A percentile compares a stretch with the other conserved stretches of the same genome.
Conservation (phyloP, 2,888 invertebrate genomes). For the Leistus spinibarbis region DNA sequence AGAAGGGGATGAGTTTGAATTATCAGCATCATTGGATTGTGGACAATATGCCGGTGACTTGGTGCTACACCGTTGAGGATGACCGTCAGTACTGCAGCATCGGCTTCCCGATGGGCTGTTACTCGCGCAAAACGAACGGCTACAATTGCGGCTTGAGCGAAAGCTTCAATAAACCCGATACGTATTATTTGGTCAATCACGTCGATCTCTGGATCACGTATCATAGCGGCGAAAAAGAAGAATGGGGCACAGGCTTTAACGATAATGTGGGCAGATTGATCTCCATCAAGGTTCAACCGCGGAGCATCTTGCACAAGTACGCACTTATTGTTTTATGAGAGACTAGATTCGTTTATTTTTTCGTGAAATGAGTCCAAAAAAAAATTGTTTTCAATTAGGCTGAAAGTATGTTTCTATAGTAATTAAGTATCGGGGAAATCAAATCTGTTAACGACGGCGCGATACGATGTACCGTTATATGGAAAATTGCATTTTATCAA, state of each 20-base stretch:
- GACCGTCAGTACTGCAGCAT: slow-evolving; percentile 85
- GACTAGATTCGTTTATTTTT: background rate
- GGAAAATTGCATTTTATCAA: no score
- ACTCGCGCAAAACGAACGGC: slow-evolving; percentile 43
- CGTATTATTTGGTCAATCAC: slow-evolving; percentile 95
- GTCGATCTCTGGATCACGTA: slow-evolving; percentile 93
- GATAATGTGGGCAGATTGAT: slow-evolving; percentile 88
- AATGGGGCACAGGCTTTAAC: slow-evolving; percentile 81
- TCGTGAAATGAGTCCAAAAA: no score
- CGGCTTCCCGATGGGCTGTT: slow-evolving; percentile 97
- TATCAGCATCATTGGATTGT: slow-evolving; percentile 99
- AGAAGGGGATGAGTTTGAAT: slow-evolving; percentile 88
- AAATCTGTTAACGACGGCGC: no score
- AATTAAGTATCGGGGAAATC: no score
- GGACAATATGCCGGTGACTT: slow-evolving; percentile 99
- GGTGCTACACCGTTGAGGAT: slow-evolving; percentile 83
- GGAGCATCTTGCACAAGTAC: slow-evolving; percentile 54
- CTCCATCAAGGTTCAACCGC: slow-evolving; percentile 69
- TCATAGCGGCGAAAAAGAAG: slow-evolving; percentile 86
- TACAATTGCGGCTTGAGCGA: slow-evolving; percentile 29
- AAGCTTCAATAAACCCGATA: slow-evolving; percentile 59
- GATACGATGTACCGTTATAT: no score
- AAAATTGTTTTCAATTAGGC: no score
- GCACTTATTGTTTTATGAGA: slow-evolving; percentile 38
- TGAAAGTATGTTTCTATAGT: no score